Evolutionary conservation across 92 coral and sea anemone species (phyloP).

Genomic region (Actinostola sp.): DNA sequence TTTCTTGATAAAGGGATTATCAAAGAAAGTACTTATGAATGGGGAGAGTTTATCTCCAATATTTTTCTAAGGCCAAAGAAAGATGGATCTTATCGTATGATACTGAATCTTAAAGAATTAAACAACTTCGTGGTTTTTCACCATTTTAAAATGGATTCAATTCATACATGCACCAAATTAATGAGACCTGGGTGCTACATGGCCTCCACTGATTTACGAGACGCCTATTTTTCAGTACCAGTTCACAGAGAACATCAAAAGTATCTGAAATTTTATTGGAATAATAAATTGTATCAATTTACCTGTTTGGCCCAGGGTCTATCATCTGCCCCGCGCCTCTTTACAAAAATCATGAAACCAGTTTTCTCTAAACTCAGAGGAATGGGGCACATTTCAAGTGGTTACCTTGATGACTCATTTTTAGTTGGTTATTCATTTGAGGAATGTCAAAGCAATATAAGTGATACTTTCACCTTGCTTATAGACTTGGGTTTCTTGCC

Average conservation of each 20-base stretch:
- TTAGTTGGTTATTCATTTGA: conserved; percentile 35
- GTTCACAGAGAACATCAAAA: conserved; percentile 42
- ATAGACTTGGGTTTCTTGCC: conserved; percentile 50
- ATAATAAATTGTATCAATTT: conserved; percentile 34
- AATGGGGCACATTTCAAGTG: conserved; percentile 53
- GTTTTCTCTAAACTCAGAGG: conserved; percentile 36
- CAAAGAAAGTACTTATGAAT: no score
- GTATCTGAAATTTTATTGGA: conserved; percentile 35
- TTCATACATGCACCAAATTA: conserved; percentile 42
- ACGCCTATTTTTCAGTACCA: conserved; percentile 52
- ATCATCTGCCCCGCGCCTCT: conserved; percentile 53
- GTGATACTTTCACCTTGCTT: conserved; percentile 30
- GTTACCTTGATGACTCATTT: conserved; percentile 56
- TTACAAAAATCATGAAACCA: conserved; percentile 63
- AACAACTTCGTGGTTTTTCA: no score
- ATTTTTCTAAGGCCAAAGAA: no score
- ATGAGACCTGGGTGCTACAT: conserved; percentile 36
- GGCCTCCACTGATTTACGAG: conserved; percentile 42
- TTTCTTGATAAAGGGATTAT: no score
- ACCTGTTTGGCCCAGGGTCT: no score
- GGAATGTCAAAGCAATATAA: conserved; percentile 50
- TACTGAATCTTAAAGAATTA: no score
- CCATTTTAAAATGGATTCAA: no score
- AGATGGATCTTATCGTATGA: no score
- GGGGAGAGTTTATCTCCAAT: no score